These are phyloP conservation scores for Drosophila robusta DNA, from an alignment of 2,888 invertebrate genomes.

Conservation along the genomic window DNA sequence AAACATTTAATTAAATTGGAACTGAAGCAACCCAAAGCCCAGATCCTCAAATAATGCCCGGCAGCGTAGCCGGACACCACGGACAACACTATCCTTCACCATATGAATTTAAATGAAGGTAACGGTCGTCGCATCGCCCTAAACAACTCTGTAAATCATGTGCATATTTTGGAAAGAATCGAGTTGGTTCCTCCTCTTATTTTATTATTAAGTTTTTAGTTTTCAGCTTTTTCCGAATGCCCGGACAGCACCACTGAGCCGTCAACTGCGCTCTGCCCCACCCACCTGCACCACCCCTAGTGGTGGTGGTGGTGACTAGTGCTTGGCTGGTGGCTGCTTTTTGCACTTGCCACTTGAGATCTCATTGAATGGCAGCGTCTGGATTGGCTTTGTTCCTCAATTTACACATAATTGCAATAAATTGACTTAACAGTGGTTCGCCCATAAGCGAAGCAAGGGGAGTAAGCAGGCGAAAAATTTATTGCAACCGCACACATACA, in stretches of 20 bases:
- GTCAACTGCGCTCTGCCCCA: constrained; percentile 12
- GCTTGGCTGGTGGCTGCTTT: constrained; percentile 7
- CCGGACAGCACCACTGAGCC: constrained; percentile 23
- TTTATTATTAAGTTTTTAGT: constrained; percentile 20
- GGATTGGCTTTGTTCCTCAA: constrained; percentile 72
- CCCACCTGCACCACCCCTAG: not conserved
- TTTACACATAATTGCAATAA: constrained; percentile 80
- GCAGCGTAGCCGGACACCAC: constrained; percentile 22
- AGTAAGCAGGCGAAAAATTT: constrained; percentile 19
- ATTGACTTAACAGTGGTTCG: constrained; percentile 51
- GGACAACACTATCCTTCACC: constrained; percentile 24
- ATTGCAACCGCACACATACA: constrained; percentile 11
- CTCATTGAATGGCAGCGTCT: constrained; percentile 45
- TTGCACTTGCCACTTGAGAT: constrained; percentile 30
- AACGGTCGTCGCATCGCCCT: constrained; percentile 13
- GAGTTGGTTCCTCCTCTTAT: constrained; percentile 19
- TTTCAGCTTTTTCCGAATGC: constrained; percentile 14
- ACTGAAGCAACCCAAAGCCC: constrained; percentile 42
- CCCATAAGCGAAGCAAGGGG: not conserved
- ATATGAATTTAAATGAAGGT: constrained; percentile 73
- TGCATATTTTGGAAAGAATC: constrained; percentile 67
- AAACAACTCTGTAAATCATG: constrained; percentile 66
- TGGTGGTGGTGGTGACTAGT: constrained; percentile 20
- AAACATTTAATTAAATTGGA: constrained; percentile 80
- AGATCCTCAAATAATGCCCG: not conserved